Base-by-base conservation (phyloP, 2,797 vertebrate genomes). In the Morus bassanus region DNA sequence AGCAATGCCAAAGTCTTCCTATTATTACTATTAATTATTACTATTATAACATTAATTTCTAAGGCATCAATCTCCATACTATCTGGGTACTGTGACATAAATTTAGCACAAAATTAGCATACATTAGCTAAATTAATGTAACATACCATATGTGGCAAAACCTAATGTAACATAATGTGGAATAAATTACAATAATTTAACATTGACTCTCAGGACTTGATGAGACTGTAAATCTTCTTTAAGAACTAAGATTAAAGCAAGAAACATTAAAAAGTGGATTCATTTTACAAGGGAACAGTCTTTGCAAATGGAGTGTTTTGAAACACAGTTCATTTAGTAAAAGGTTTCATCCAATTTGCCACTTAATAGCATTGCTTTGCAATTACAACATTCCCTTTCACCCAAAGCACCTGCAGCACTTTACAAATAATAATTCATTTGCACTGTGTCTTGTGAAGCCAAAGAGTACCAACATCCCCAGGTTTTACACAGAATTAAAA, bases 161-260 rank as follows among this genome's bases (percentile, higher is more conserved):
- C 35, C 93, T 46, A 96, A 94, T 39, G 19, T 70, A 91, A 94
- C 89, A 80, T 93, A 94, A 95, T 80, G 93, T 84, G 89, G 95
- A 93, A 96, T 97, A 97, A 97, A 97, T 97, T 97, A 96, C 93
- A 97, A 94, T 96, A 96, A 97, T 96, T 96, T 95, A 95, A 94
- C 89, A 68, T 91, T 86, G 96, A 89, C 95, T 93, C 92, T 89
- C 91, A 93, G 94, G 77, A 60, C 85, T 95, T 61, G 88, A 83
- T 84, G 82, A 90, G 85, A 91, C 81, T 57, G 93, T 97, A 97
- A 96, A 97, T 96, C 96, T 96, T 73, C 89, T 91, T 92, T 93
- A 96, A 94, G 95, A 82, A 83, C 16, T 3, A 45, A 86, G 91
- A 96, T 95, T 94, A 94, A 93, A 96, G 76, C 53, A 41, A 63